Base-by-base conservation (phyloP, 2,113 vertebrate species). In the Chaetops frenatus region DNA sequence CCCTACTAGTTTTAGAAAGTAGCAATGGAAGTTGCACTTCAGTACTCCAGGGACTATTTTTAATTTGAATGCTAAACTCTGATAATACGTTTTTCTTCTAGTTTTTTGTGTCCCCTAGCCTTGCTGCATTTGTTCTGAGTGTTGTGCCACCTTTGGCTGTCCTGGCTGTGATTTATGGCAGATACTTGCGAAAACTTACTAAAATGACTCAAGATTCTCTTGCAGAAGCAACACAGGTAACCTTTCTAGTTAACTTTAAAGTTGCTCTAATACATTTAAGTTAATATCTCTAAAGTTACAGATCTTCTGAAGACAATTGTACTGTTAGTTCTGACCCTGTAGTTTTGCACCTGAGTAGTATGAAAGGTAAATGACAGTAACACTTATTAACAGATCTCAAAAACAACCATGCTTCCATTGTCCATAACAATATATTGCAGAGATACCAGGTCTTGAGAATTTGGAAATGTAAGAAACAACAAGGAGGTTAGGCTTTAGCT, bases 61-160 rank as follows among this genome's bases (percentile, higher is more conserved):
- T 51, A 85, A 76, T 61, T 38, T 70, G 70, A 81, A 91, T 3
- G 2, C 22, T 92, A 31, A 85, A 19, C 35, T 60, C 48, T 85
- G 54, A 87, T 56, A 74, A 27, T 92, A 48, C 78, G 48, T 94
- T 77, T 97, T 85, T 78, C 90, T 96, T 94, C 84, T 86, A 99
- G 99, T 99, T 99, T 95, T 99, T 99, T 81, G 97, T 99, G 47
- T 99, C 99, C 56, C 99, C 99, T 31, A 98, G 97, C 95, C 98
- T 99, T 71, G 98, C 99, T 19, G 94, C 97, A 24, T 99, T 99
- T 96, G 99, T 99, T 74, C 82, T 99, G 93, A 97, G 99, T 20
- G 96, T 99, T 66, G 99, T 99, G 47, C 99, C 99, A 60, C 99
- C 99, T 5, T 44, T 99, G 94, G 98, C 98, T 33, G 67, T 95